Evolutionary conservation across 2,888 invertebrate genomes (phyloP).

Genomic region (Hoplodrina blanda): DNA sequence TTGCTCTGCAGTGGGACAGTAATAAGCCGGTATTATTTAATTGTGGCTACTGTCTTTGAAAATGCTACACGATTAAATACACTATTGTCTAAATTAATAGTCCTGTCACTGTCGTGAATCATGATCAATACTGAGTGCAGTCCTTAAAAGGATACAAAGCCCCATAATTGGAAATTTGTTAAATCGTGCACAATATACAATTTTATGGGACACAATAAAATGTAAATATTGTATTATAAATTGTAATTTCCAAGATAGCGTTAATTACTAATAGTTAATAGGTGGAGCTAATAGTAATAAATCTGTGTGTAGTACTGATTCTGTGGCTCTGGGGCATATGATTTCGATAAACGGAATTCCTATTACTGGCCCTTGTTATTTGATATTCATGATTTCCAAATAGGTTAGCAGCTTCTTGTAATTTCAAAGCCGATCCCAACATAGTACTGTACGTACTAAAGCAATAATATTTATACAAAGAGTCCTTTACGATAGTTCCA

Average conservation of each 20-base stretch:
- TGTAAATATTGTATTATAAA: conserved; percentile 20
- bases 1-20: too few relatives aligned
- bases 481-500: not conserved
- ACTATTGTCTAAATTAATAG: conserved; percentile 15
- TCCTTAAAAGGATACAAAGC: conserved; percentile 27
- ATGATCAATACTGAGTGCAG: not conserved
- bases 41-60: not conserved
- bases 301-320: conserved; percentile 26
- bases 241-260: conserved; percentile 27
- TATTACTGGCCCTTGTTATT: conserved; percentile 11
- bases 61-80: not conserved
- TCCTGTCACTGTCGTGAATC: not conserved
- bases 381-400: conserved; percentile 5
- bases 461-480: not conserved
- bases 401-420: conserved; percentile 8
- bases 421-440: not conserved
- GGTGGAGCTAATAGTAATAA: conserved; percentile 29
- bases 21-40: too few relatives aligned
- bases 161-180: conserved; percentile 18
- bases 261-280: conserved; percentile 26
- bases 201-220: conserved; percentile 38
- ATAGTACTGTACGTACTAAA: not conserved
- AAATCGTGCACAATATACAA: conserved; percentile 14
- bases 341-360: conserved; percentile 10
- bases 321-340: conserved; percentile 10